Conservation (phyloP, 2,888 invertebrate genomes). For the Calliphora vomitoria region DNA sequence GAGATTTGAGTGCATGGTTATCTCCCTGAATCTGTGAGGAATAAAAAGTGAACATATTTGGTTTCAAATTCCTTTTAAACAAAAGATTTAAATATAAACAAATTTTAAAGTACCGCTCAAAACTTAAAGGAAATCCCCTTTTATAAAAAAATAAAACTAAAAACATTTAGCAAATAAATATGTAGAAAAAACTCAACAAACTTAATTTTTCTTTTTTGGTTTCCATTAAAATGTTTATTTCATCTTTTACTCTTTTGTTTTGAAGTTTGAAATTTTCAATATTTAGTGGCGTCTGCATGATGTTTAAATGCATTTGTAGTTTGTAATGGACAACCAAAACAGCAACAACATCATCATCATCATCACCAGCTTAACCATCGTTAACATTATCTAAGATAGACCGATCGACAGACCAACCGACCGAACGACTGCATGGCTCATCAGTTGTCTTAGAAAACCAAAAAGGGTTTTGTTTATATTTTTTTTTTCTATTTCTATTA, state of each 20-base stretch:
- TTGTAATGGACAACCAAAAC: conserved; percentile 11
- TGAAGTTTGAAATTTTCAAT: conserved; percentile 29
- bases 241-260: not conserved
- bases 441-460: conserved; percentile 52
- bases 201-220: too few relatives aligned
- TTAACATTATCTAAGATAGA: conserved; percentile 58
- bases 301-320: conserved; percentile 34
- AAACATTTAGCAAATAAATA: too few relatives aligned
- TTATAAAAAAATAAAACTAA: too few relatives aligned
- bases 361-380: conserved; percentile 36
- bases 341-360: conserved; percentile 49
- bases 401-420: conserved; percentile 5
- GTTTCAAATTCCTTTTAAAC: too few relatives aligned
- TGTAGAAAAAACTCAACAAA: too few relatives aligned
- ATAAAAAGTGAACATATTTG: too few relatives aligned
- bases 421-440: conserved; percentile 19
- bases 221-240: too few relatives aligned
- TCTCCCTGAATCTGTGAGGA: too few relatives aligned
- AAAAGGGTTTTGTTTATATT: conserved; percentile 56
- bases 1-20: too few relatives aligned
- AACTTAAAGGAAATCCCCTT: too few relatives aligned
- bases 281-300: conserved; percentile 51
- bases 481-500: not conserved
- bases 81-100: too few relatives aligned
- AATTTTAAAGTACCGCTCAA: too few relatives aligned